Base-by-base conservation (phyloP, 2,888 invertebrate species). In the Lycaena phlaeas region DNA sequence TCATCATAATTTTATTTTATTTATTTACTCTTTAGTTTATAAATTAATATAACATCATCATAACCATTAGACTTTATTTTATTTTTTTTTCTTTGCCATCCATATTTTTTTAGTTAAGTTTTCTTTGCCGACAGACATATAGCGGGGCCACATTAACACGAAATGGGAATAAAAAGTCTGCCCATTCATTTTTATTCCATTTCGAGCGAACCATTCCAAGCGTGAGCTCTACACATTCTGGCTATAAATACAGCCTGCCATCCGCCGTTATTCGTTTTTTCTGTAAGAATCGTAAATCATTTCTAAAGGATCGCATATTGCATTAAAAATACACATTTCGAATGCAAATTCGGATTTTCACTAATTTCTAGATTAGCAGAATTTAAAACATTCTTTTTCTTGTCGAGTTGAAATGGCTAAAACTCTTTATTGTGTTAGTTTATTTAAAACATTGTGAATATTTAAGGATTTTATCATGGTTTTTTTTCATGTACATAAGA, bases 291-390 rank as follows among this genome's bases (percentile, higher is more conserved):
- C 34, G 18, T 34, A 34, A 34, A 22, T 34, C 18, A 34, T 34
- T 34, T 34, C 34, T 34, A 34, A 34, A 34, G 34, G 34, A 34
- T 34, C 34, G 34, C 7, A 34, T 34, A 18, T 18, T 18, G 18
- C 17, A 34, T 15, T 30, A 34, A 34, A 34, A 34, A 34, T 18
- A 34, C 22, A 11, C 12, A 12, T 9, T 22, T 18, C 34, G 18
- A 34, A 12, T 18, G 7, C 17, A 17, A 11, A 17, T 17, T 10
- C 17, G 31, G 18, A 31, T 17, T 3, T 22, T 22, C 22, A 22
- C 6, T 5, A 22, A 22, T 9, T 22, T 22, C 9, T 2, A 5
- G 9, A 22, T 22, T 22, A 22, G 5, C 9, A 22, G 7, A 22
- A 22, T 2, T n/a, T n/a, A n/a, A n/a, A n/a, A n/a, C n/a, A n/a